Conservation (phyloP, 2,113 vertebrate genomes). For the Excalfactoria chinensis region DNA sequence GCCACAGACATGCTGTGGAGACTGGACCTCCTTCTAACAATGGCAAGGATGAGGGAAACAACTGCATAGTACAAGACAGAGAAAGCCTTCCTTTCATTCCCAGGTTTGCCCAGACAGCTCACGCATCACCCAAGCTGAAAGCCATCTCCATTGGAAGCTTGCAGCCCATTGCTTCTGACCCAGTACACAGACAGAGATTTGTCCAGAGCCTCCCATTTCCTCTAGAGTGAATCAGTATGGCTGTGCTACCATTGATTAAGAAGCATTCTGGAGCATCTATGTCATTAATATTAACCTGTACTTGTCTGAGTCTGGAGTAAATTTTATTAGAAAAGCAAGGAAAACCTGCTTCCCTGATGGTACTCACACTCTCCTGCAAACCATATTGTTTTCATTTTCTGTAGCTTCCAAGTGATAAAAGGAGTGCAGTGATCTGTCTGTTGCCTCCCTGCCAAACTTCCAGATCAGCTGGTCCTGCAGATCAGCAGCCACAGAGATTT, state of each 20-base stretch:
- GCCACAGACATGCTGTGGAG: too few relatives aligned
- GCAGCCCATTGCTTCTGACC: neutral
- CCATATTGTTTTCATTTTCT: neutral
- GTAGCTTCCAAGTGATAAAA: neutral
- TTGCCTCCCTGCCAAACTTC: neutral
- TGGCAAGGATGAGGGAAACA: neutral
- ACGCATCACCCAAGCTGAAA: too few relatives aligned
- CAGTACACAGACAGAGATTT: neutral
- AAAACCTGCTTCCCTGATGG: neutral
- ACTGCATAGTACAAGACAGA: neutral
- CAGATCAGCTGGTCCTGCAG: neutral
- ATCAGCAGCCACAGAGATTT: neutral
- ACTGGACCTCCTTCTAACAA: neutral
- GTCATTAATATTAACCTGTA: neutral
- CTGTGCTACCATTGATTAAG: accelerated
- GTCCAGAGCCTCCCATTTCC: neutral
- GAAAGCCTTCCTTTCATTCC: neutral
- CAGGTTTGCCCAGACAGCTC: neutral
- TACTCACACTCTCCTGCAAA: neutral
- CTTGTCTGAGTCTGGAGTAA: neutral
- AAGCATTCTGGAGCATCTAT: neutral
- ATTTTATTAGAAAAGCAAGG: neutral
- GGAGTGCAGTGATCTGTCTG: neutral
- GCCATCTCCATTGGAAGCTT: neutral
- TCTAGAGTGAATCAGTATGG: neutral